These are phyloP conservation scores for Eupithecia tripunctaria DNA, from an alignment of 2,888 invertebrate species.

Conservation along the genomic window DNA sequence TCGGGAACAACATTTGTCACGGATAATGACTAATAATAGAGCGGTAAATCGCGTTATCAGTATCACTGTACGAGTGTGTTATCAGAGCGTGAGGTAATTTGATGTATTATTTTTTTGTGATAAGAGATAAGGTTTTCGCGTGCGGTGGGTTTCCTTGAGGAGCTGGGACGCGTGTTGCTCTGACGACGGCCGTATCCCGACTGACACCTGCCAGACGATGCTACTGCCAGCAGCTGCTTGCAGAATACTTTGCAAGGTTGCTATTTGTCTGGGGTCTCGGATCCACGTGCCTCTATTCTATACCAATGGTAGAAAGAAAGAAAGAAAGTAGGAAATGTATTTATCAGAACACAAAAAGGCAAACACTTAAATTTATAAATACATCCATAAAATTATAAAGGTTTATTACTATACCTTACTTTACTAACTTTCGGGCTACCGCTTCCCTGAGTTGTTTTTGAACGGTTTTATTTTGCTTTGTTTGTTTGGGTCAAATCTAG, in stretches of 20 bases:
- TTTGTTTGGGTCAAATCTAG: too few species aligned
- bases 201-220: conserved; percentile 29
- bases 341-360: background rate
- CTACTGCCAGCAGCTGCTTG: background rate
- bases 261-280: background rate
- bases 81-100: conserved; percentile 73
- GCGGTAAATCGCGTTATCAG: conserved; percentile 44
- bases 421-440: too few species aligned
- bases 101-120: conserved; percentile 77
- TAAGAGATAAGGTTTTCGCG: conserved; percentile 60
- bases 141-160: conserved; percentile 36
- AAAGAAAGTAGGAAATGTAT: too few species aligned
- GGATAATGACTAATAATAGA: conserved; percentile 51
- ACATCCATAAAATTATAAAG: too few species aligned
- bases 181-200: conserved; percentile 47
- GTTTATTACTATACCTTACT: too few species aligned
- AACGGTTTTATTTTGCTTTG: too few species aligned
- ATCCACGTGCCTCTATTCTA: background rate
- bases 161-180: conserved; percentile 43
- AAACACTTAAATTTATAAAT: too few species aligned
- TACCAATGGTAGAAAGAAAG: background rate
- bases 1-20: conserved; percentile 39
- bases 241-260: background rate
- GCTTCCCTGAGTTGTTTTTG: too few species aligned
- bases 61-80: conserved; percentile 64